phyloP scores from a whole-genome alignment of 1,140 invertebrate genomes.

The Lordiphosa stackelbergi region DNA sequence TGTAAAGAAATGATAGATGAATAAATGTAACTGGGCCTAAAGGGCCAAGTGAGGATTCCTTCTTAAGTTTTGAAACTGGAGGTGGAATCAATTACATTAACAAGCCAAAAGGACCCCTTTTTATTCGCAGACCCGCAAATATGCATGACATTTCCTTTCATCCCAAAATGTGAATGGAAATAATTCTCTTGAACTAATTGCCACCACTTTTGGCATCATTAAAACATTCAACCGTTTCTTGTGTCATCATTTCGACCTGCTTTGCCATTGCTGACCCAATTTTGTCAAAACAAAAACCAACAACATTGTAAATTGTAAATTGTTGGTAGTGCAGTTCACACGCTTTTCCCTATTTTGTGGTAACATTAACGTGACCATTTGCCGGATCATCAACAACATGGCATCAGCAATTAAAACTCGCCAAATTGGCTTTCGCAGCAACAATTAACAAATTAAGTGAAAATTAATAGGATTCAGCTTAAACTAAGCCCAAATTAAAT shows the following conservation, averaged over 20 bases:
- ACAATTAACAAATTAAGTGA: constrained; percentile 36
- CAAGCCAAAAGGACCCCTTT: too few species aligned
- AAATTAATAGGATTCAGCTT: constrained; percentile 41
- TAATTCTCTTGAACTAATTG: constrained; percentile 4
- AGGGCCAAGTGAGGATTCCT: too few species aligned
- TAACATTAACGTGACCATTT: constrained; percentile 47
- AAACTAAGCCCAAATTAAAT: constrained; percentile 44
- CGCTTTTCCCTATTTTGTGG: constrained; percentile 33
- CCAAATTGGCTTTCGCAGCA: constrained; percentile 49
- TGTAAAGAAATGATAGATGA: constrained; percentile 26
- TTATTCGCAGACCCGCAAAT: too few species aligned
- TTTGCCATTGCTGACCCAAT: constrained; percentile 11
- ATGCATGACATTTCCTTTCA: constrained; percentile 56
- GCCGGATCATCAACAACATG: constrained; percentile 34
- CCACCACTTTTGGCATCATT: constrained; percentile 6
- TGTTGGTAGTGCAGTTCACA: constrained; percentile 46
- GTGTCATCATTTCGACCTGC: constrained; percentile 16
- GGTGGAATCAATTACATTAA: too few species aligned
- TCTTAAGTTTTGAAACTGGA: too few species aligned
- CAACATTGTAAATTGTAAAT: constrained; percentile 1
- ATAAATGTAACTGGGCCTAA: not conserved
- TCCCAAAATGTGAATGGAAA: not conserved
- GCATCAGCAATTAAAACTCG: constrained; percentile 53
- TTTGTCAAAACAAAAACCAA: constrained; percentile 20
- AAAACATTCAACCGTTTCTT: constrained; percentile 18